Evolutionary conservation across 2,797 vertebrate genomes (phyloP), one percentile per base, ranked within the genome.

Genomic region (Enteromius radiatus): DNA sequence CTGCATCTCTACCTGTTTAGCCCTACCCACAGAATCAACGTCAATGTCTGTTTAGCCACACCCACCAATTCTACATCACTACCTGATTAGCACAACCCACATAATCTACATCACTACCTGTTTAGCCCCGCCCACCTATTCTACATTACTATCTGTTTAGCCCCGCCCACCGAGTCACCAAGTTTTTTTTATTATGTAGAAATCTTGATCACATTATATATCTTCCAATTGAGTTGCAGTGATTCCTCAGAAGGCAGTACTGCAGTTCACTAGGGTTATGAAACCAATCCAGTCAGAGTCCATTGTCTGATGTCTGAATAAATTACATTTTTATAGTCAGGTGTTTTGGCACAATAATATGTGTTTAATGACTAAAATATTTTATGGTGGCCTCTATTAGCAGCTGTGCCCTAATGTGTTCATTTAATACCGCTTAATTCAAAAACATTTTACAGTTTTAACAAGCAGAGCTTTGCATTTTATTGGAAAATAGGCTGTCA

Each of bases 271-370:
- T 36, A 4, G 31, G 28, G 31, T 54, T 54, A n/a, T 36, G 19
- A 36, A 52, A 73, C 5, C 19, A 17, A 21, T 10, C 9, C 70
- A 36, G 11, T 49, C 6, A 2, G 0, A 61, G 19, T 54, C 47
- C 33, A 3, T 59, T 59, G 33, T 69, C 47, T 59, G 31, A 38
- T 28, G 11, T 65, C 43, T 26, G 7, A 41, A 38, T 68, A 38
- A 80, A 70, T 80, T 70, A 15, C 3, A 43, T 70, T 63, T 70
- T 59, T 71, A 61, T 28, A 4, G 52, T 70, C 17, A 56, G 21
- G 26, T 71, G 67, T 43, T 71, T 80, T 80, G 78, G 78, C 65
- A 80, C 52, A 45, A 63, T 71, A 23, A 80, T 80, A 71, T 36
- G 61, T 43, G 41, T 71, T 71, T 61, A 71, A 80, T 71, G 26